These are phyloP conservation scores for Channa maculata DNA, from an alignment of 2,113 vertebrate genomes.

Conservation along the genomic window DNA sequence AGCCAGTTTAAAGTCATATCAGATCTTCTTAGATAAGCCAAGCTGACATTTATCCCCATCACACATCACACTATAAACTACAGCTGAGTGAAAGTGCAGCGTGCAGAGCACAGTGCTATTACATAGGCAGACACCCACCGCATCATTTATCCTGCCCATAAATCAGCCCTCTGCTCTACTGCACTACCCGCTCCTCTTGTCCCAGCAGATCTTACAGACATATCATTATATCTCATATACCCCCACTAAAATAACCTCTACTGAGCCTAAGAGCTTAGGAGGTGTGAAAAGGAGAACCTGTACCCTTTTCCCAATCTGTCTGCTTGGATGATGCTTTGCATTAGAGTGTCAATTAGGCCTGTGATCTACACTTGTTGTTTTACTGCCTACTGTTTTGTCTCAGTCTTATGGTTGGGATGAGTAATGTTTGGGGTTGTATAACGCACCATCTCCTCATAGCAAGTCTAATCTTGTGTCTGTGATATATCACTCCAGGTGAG, in stretches of 20 bases:
- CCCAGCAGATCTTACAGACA: conserved; percentile 76
- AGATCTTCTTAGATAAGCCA: conserved; percentile 77
- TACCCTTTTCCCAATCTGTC: conserved; percentile 52
- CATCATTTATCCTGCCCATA: conserved; percentile 81
- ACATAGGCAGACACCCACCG: conserved; percentile 79
- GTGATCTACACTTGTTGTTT: conserved; percentile 59
- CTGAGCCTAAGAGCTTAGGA: conserved; percentile 63
- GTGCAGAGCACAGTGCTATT: conserved; percentile 75
- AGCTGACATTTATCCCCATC: conserved; percentile 80
- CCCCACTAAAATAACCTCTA: conserved; percentile 76
- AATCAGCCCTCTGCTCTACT: conserved; percentile 79
- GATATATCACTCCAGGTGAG: conserved; percentile 62
- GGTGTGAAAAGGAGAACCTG: conserved; percentile 55
- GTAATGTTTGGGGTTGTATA: conserved; percentile 59
- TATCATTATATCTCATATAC: conserved; percentile 78
- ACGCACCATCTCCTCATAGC: conserved; percentile 43
- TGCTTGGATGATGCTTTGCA: conserved; percentile 58
- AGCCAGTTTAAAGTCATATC: conserved; percentile 76
- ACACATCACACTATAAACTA: conserved; percentile 78
- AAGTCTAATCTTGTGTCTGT: conserved; percentile 51
- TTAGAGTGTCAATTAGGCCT: conserved; percentile 60
- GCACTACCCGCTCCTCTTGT: conserved; percentile 76
- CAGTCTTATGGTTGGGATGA: conserved; percentile 45
- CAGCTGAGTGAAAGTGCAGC: conserved; percentile 74
- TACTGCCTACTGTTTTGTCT: conserved; percentile 57